phyloP scores from a whole-genome alignment of 2,888 invertebrate species.

The Silvanus unidentatus region DNA sequence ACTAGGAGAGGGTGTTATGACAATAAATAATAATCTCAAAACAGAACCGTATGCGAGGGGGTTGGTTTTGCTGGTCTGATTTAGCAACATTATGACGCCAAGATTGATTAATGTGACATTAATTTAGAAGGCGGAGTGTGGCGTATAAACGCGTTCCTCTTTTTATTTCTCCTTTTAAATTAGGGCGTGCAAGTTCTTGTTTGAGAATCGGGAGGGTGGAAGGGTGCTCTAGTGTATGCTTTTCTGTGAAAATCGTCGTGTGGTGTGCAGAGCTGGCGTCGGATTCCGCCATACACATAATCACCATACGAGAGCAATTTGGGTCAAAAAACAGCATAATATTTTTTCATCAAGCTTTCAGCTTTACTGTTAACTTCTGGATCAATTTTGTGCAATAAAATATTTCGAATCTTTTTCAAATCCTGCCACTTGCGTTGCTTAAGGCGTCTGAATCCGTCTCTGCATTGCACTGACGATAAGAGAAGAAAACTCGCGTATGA shows the following conservation, averaged over 20 bases:
- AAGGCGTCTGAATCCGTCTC: too few species aligned
- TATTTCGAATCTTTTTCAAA: too few species aligned
- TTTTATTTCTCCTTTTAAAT: neutral
- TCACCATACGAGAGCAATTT: too few species aligned
- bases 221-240: neutral
- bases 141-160: neutral
- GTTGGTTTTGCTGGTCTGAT: conserved; percentile 33
- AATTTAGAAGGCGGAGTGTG: conserved; percentile 22
- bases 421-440: too few species aligned
- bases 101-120: conserved; percentile 44
- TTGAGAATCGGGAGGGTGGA: neutral
- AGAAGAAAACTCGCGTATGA: conserved; percentile 31
- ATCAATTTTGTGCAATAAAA: too few species aligned
- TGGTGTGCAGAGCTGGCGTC: too few species aligned
- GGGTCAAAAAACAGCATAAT: too few species aligned
- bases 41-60: conserved; percentile 23
- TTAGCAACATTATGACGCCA: conserved; percentile 39
- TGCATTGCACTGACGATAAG: conserved; percentile 18
- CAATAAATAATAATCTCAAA: neutral
- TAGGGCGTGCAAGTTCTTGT: neutral
- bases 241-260: too few species aligned
- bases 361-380: too few species aligned
- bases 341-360: too few species aligned
- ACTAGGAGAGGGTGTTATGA: too few species aligned
- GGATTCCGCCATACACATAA: too few species aligned